Base-by-base conservation (phyloP, 2,888 invertebrate genomes). In the Sphaerophoria rueppellii region DNA sequence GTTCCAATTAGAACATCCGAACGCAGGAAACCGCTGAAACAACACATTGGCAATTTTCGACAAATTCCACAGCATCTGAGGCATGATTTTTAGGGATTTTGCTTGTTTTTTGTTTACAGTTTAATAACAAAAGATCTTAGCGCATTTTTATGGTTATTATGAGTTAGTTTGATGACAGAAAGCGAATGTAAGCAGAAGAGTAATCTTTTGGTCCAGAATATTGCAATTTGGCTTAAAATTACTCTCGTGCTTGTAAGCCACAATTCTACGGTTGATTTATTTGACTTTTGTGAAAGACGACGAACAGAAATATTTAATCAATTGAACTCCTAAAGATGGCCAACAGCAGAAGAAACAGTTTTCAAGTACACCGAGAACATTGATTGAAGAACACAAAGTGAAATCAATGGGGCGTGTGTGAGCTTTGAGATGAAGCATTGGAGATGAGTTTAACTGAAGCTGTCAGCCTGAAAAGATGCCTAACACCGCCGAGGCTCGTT, bases 21-120 rank as follows among this genome's bases (percentile, higher is more conserved):
- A 87, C 97, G 94, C 91, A 99, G 95, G 93, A 99, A 98, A 88
- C 99, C 98, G 92, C 98, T 98, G 95, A 93, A 96, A 96, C 95
- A 95, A 93, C 85, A 85, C 89, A 90, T 88, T 88, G 91, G 92
- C 89, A 91, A 90, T 91, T 89, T 90, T 89, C 91, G 90, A 91
- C 91, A 91, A 90, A 91, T 89, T 90, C 92, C 91, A 91, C 91
- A 91, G 86, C 86, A 86, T 79, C 82, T 86, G 78, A 43, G 82
- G 78, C 80, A 75, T 82, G 74, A 79, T 86, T 79, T 82, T 81
- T 24, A 24, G 24, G 83, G 75, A 79, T 69, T 61, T 82, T 77
- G 82, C 82, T 75, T 79, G 69, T 71, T 83, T 86, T 63, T 78
- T 63, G 75, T 87, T 61, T 72, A 67, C 46, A 73, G 46, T 61